Percentiles rank a stretch among this genome's conserved stretches.
These are phyloP conservation scores for Aromia moschata DNA, from an alignment of 2,888 invertebrate genomes.

Conservation along the genomic window DNA sequence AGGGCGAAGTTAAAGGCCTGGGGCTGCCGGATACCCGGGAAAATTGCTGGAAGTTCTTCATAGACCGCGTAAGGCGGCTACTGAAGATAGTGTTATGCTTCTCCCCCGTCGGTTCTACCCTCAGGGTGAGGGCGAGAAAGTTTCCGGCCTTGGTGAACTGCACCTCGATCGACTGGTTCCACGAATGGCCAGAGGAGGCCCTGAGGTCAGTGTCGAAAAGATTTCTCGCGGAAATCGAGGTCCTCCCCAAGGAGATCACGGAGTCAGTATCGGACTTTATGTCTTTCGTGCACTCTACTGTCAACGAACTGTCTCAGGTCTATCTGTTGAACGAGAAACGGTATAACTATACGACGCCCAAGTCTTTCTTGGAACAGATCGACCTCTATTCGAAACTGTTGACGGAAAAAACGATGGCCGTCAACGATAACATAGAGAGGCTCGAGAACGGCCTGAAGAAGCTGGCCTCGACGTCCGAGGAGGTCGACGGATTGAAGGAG, in stretches of 20 bases:
- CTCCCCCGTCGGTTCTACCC: conserved; percentile 91
- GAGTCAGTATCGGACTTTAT: conserved; percentile 83
- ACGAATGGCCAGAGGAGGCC: conserved; percentile 95
- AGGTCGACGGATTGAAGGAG: conserved; percentile 85
- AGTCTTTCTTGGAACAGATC: conserved; percentile 94
- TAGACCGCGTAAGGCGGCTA: conserved; percentile 84
- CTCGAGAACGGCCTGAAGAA: conserved; percentile 91
- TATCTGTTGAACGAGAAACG: conserved; percentile 87
- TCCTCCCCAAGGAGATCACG: conserved; percentile 72
- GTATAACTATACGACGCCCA: conserved; percentile 96
- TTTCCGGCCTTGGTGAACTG: conserved; percentile 95
- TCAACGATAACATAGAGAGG: conserved; percentile 79
- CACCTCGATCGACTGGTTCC: conserved; percentile 95
- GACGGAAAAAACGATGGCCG: conserved; percentile 72
- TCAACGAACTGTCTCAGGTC: conserved; percentile 82
- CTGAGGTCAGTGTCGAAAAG: conserved; percentile 86
- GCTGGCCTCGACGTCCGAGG: conserved; percentile 83
- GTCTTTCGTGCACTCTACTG: conserved; percentile 89
- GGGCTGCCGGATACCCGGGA: conserved; percentile 88
- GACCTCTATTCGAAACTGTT: conserved; percentile 80
- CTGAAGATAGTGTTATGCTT: conserved; percentile 87
- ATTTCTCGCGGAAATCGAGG: conserved; percentile 81
- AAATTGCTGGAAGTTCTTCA: conserved; percentile 96
- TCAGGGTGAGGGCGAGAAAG: conserved; percentile 86
- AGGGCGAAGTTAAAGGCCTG: conserved; percentile 81